Base-by-base conservation (phyloP, 2,888 invertebrate species). In the Drosophila pseudotalamancana region DNA sequence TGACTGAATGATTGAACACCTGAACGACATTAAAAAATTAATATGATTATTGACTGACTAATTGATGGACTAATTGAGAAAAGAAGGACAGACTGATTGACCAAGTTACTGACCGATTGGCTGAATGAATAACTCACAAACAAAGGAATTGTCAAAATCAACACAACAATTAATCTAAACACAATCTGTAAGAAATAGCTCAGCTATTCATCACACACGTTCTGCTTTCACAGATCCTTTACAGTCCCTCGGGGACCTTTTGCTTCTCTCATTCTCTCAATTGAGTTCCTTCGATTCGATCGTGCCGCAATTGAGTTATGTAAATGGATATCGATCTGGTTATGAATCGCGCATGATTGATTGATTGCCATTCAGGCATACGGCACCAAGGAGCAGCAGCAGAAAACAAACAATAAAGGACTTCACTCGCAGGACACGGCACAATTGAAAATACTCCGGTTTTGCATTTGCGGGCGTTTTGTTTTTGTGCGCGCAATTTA, bases 401-500 rank as follows among this genome's bases (percentile, higher is more conserved):
- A 63, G 42, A 59, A 34, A 62, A 16, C 35, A 14, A 14, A 49
- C 35, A 40, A 55, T 32, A 11, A 32, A 32, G 48, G 29, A 51
- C 40, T 19, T n/a, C n/a, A n/a, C n/a, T n/a, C n/a, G n/a, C 48
- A 14, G 31, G 32, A 32, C 45, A 14, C 6, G 4, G 21, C 21
- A 39, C 23, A 25, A 16, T 25, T 43, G 4, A 2, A 29, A 29
- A 42, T 29, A 29, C 43, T 56, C 29, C n/a, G 37, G 40, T 21
- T n/a, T 54, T 19, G 49, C 40, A 68, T 76, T 80, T 80, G 75
- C 88, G 84, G 89, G 89, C 89, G 89, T 87, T 89, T 86, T 89
- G 89, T 89, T 89, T 87, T 85, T 80, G 77, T 81, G 77, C 86
- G 72, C 78, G 81, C 89, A 88, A 88, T 90, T 89, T 88, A 83